phyloP scores from a whole-genome alignment of 23 tunicate species.

The Oikopleura albicans region DNA sequence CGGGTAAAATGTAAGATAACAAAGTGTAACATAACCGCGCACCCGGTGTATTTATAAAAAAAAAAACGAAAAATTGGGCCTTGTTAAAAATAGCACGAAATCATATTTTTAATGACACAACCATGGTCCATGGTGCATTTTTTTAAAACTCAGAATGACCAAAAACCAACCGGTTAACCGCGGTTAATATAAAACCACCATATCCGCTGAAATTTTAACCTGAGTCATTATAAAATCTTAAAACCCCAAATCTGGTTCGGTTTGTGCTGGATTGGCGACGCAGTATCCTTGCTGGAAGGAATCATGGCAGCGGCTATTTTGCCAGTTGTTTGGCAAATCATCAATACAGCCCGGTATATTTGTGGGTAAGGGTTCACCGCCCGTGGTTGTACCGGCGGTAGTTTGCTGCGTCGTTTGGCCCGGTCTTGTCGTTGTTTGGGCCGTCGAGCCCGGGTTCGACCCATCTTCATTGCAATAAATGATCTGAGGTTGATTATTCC shows the following conservation, averaged over 20 bases:
- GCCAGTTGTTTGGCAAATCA: background rate
- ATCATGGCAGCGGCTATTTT: background rate
- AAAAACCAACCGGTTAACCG: too few relatives aligned
- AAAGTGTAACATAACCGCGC: too few relatives aligned
- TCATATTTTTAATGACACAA: too few relatives aligned
- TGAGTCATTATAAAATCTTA: too few relatives aligned
- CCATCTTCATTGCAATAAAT: background rate
- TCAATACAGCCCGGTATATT: background rate
- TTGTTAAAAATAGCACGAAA: too few relatives aligned
- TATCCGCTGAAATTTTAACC: too few relatives aligned
- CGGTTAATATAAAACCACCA: too few relatives aligned
- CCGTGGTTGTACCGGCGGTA: background rate
- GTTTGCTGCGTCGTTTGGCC: background rate
- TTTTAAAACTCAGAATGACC: too few relatives aligned
- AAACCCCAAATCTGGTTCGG: background rate
- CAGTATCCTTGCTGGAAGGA: conserved; percentile 13
- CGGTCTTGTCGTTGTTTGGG: background rate
- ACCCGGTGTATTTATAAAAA: too few relatives aligned
- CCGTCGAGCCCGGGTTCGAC: background rate
- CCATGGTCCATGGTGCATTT: too few relatives aligned
- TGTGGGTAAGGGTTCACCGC: background rate
- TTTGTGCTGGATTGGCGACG: background rate
- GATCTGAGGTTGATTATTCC: background rate
- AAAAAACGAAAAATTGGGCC: too few relatives aligned
- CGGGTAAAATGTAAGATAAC: too few relatives aligned